phyloP scores from a whole-genome alignment of 2,888 invertebrate genomes.

The Diadegma fenestrale region DNA sequence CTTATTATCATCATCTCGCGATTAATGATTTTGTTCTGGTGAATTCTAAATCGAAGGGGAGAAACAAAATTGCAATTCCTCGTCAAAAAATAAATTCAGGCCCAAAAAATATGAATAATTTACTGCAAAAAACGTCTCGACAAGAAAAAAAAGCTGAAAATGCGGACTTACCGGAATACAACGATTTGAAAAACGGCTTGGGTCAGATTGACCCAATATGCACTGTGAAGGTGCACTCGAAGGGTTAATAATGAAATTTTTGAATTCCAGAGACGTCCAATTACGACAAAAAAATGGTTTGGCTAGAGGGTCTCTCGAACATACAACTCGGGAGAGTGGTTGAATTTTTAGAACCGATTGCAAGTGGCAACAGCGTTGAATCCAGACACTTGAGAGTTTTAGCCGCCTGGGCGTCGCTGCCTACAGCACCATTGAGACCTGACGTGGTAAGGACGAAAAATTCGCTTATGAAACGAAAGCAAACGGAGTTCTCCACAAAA shows the following conservation, averaged over 20 bases:
- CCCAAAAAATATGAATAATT: too few relatives aligned
- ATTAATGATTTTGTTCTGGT: background rate
- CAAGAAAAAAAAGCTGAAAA: too few relatives aligned
- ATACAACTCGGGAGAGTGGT: conserved; percentile 87
- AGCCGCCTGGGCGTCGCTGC: conserved; percentile 88
- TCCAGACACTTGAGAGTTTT: conserved; percentile 89
- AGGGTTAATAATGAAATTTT: background rate
- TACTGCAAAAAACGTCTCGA: too few relatives aligned
- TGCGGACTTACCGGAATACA: too few relatives aligned
- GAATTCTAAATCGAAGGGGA: background rate
- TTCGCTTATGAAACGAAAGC: background rate
- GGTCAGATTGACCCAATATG: too few relatives aligned
- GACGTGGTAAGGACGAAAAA: conserved; percentile 83
- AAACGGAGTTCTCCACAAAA: background rate
- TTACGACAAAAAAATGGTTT: conserved; percentile 90
- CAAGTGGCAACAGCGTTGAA: conserved; percentile 81
- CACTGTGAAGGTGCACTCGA: too few relatives aligned
- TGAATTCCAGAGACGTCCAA: conserved; percentile 87
- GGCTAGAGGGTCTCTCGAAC: conserved; percentile 90
- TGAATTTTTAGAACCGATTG: conserved; percentile 84
- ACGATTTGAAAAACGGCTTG: too few relatives aligned
- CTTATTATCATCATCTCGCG: background rate
- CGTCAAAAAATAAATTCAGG: too few relatives aligned
- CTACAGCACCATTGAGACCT: conserved; percentile 85
- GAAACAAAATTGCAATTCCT: background rate